Evolutionary conservation across 2,888 invertebrate species (phyloP), one percentile per base, ranked within the genome.

Genomic region (Apamea anceps): DNA sequence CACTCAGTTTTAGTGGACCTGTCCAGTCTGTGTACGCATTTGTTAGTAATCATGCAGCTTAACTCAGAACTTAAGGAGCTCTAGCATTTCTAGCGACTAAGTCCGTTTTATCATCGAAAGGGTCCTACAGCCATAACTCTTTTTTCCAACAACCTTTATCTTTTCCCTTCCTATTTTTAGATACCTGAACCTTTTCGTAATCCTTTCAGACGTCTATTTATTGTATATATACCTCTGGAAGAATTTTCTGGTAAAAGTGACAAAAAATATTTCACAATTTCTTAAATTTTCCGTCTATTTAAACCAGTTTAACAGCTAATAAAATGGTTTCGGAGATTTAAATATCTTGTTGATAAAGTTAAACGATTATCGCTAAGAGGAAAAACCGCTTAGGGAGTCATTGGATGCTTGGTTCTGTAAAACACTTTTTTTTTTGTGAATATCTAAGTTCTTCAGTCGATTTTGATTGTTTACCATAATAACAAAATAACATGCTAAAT

Each of bases 201-300:
- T 54, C 42, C 54, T 45, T 65, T 66, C 8, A 32, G 21, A 72
- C n/a, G 51, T 68, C 8, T 73, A 75, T 84, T 86, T 54, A 65
- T 65, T 32, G 28, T 65, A 86, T 32, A 37, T 1, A 12, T 37
- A 48, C 15, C 25, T 18, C 21, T n/a, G 21, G 18, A 57, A 63
- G 68, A 13, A 68, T 57, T 70, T 65, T 18, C 5, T 48, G 48
- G 21, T n/a, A 48, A 63, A 54, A 65, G 3, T 32, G 32, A 21
- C 15, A 1, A 28, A 66, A 42, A 63, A 71, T 73, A 54, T 28
- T 79, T 42, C 21, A 25, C 6, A 65, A 45, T 83, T 84, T 74
- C 66, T 87, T 67, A 65, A 80, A 80, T 84, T 80, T 85, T 84
- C 76, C 48, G 71, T 42, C 25, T 77, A 48, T 72, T 76, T 79